Conservation (phyloP, 2,113 vertebrate genomes). For the Charadrius vociferus region DNA sequence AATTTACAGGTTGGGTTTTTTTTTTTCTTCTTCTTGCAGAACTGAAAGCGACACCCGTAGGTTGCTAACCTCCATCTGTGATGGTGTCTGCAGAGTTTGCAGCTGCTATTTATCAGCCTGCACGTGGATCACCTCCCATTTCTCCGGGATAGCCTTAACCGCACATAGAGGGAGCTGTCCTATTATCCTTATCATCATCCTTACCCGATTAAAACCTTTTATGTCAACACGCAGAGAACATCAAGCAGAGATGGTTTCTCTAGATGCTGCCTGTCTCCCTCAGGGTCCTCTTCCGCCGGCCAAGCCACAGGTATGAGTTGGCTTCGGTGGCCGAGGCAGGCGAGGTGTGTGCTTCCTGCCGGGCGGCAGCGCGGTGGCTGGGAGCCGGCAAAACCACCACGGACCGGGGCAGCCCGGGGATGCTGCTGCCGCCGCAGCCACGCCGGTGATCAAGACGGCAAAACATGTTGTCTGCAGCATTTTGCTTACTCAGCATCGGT, state of each 20-base stretch:
- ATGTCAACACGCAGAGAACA: background rate
- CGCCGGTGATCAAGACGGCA: background rate
- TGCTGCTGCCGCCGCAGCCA: background rate
- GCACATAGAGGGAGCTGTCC: background rate
- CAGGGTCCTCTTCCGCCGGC: background rate
- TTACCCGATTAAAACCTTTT: background rate
- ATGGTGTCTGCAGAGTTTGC: background rate
- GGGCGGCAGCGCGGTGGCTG: background rate
- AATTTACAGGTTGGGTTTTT: background rate
- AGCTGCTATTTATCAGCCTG: slow-evolving; percentile 1
- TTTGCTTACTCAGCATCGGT: background rate
- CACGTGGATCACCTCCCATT: rapidly evolving
- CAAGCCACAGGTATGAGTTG: background rate
- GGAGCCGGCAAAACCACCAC: background rate
- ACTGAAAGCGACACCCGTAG: background rate
- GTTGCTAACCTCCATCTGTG: background rate
- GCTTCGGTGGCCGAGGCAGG: background rate
- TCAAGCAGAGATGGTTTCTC: background rate
- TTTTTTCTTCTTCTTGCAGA: background rate
- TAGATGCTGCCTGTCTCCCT: background rate
- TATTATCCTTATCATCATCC: background rate
- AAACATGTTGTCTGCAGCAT: background rate
- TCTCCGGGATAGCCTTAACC: rapidly evolving
- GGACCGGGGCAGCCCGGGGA: background rate
- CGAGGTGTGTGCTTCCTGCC: background rate